Percentiles rank a stretch among this genome's conserved stretches.
Evolutionary conservation across 1,140 invertebrate species (phyloP).

Genomic region (Epicauta chinensis): DNA sequence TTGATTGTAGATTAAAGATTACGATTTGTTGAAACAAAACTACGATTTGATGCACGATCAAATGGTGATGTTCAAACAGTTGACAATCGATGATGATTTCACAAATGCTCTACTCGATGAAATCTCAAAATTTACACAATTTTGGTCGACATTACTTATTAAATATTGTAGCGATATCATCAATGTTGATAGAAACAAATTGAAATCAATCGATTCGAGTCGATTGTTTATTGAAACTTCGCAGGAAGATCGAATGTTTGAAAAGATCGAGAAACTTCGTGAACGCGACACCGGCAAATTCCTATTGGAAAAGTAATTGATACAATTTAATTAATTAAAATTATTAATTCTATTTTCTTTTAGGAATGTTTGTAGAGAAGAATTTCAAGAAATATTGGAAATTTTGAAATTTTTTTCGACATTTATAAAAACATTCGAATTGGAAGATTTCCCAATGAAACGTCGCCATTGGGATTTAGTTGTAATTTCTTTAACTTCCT

Average conservation of each 20-base stretch:
- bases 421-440: slow-evolving; percentile 36
- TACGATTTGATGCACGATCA: too few species aligned
- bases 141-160: too few species aligned
- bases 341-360: slow-evolving; percentile 32
- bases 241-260: slow-evolving; percentile 31
- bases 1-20: too few species aligned
- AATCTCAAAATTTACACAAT: too few species aligned
- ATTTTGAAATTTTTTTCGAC: slow-evolving; percentile 41
- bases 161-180: too few species aligned
- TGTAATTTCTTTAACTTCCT: slow-evolving; percentile 56
- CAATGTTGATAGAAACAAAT: too few species aligned
- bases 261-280: slow-evolving; percentile 25
- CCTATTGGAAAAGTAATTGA: slow-evolving; percentile 20
- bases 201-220: too few species aligned
- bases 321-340: too few species aligned
- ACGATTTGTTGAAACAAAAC: too few species aligned
- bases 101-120: too few species aligned
- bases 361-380: slow-evolving; percentile 40
- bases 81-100: too few species aligned
- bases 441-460: slow-evolving; percentile 39
- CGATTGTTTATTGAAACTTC: slow-evolving; percentile 20
- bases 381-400: slow-evolving; percentile 38
- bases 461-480: slow-evolving; percentile 58
- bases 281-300: slow-evolving; percentile 20
- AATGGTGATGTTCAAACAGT: too few species aligned